Evolutionary conservation across 2,113 vertebrate species (phyloP).

Genomic region (Alaudala cheleensis): DNA sequence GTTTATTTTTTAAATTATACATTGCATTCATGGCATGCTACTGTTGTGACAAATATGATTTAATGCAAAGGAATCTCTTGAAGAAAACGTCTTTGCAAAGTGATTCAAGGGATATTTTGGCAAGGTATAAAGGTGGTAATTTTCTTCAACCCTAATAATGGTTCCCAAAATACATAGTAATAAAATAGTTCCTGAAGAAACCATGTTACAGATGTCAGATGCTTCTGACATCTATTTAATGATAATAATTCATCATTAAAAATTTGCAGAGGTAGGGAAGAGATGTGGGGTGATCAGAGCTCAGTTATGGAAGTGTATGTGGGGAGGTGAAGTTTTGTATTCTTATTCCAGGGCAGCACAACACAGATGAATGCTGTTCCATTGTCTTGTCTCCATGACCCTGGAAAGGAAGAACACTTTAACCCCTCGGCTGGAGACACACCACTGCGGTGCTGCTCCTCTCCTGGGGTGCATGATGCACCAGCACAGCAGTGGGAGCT

Average conservation of each 20-base stretch:
- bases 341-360: not conserved
- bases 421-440: not conserved
- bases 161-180: not conserved
- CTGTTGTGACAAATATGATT: not conserved
- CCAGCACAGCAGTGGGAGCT: not conserved
- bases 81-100: not conserved
- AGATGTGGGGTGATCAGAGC: not conserved
- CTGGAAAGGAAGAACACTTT: not conserved
- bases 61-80: not conserved
- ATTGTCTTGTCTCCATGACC: not conserved
- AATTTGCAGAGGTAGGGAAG: not conserved
- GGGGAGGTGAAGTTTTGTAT: not conserved
- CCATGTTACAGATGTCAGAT: not conserved
- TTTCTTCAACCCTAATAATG: not conserved
- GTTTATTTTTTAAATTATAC: slow-evolving; percentile 31
- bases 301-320: not conserved
- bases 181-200: not conserved
- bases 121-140: not conserved
- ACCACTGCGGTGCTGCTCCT: not conserved
- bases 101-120: not conserved
- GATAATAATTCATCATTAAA: not conserved
- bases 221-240: not conserved
- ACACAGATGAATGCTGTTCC: not conserved
- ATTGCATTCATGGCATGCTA: not conserved
- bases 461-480: not conserved